Evolutionary conservation across 2,888 invertebrate genomes (phyloP).

Genomic region (Rhodophaea formosa): DNA sequence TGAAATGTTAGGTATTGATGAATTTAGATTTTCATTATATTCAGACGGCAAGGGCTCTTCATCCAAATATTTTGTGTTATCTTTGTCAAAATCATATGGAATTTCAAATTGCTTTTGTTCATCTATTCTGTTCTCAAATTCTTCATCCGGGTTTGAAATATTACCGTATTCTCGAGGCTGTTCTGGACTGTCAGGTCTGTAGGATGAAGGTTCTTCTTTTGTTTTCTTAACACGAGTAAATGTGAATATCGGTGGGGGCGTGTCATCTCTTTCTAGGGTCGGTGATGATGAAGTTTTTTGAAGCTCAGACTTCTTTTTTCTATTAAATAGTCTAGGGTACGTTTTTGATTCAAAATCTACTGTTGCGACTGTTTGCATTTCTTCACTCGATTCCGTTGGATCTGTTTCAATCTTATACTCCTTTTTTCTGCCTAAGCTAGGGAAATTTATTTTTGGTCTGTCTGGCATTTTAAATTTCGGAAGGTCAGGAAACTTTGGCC

Average conservation of each 20-base stretch:
- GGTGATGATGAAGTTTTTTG: constrained; percentile 79
- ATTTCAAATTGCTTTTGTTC: constrained; percentile 63
- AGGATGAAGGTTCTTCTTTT: constrained; percentile 69
- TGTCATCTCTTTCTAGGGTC: constrained; percentile 76
- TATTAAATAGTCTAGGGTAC: constrained; percentile 86
- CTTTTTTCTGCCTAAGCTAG: constrained; percentile 81
- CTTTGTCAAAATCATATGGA: constrained; percentile 79
- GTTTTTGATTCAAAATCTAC: constrained; percentile 89
- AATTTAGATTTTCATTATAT: constrained; percentile 44
- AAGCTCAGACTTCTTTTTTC: constrained; percentile 67
- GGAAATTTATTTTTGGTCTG: constrained; percentile 82
- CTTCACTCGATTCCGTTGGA: constrained; percentile 59
- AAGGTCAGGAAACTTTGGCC: constrained; percentile 79
- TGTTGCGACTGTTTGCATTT: constrained; percentile 71
- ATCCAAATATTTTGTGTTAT: constrained; percentile 81
- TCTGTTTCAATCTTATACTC: constrained; percentile 59
- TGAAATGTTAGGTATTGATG: constrained; percentile 55
- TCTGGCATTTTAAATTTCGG: constrained; percentile 82
- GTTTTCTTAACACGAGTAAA: constrained; percentile 84
- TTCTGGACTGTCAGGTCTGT: constrained; percentile 63
- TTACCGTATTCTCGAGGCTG: constrained; percentile 74
- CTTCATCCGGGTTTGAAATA: constrained; percentile 47
- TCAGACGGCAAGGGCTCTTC: constrained; percentile 51
- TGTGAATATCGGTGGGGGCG: constrained; percentile 82
- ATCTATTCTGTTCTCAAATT: constrained; percentile 57